A percentile compares a stretch with the other conserved stretches of the same genome.
Conservation (phyloP, 2,797 vertebrate species). For the Prunella strophiata region DNA sequence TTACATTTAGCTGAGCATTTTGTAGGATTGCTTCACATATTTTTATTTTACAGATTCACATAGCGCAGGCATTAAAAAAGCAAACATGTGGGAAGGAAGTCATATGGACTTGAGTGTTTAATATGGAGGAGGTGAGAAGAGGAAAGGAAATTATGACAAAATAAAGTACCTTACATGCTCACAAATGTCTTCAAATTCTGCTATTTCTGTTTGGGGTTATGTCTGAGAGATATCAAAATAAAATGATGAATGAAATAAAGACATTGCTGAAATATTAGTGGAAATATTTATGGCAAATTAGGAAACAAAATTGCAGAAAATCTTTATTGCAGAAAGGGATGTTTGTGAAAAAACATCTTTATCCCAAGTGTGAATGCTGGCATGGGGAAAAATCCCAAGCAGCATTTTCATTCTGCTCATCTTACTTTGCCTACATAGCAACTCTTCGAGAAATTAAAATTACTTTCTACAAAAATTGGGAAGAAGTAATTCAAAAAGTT, state of each 20-base stretch:
- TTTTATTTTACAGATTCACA: background rate
- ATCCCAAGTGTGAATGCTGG: background rate
- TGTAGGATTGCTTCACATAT: background rate
- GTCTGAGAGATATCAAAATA: background rate
- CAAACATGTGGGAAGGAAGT: background rate
- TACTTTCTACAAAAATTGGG: background rate
- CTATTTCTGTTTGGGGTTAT: background rate
- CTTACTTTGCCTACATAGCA: background rate
- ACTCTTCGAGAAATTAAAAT: background rate
- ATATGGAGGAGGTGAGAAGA: background rate
- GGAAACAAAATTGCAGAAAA: background rate
- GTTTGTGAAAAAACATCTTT: background rate
- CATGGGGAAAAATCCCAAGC: background rate
- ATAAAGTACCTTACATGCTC: background rate
- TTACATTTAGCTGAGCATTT: background rate
- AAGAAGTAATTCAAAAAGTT: background rate
- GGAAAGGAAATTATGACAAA: background rate
- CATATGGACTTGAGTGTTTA: background rate
- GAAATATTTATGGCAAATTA: background rate
- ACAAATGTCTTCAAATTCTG: background rate
- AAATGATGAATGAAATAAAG: background rate
- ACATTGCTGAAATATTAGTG: background rate
- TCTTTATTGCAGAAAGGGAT: background rate
- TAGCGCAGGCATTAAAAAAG: background rate
- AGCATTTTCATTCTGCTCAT: background rate